Evolutionary conservation across 2,888 invertebrate genomes (phyloP), one percentile per base, ranked within the genome.

Genomic region (Aphrophora alni): DNA sequence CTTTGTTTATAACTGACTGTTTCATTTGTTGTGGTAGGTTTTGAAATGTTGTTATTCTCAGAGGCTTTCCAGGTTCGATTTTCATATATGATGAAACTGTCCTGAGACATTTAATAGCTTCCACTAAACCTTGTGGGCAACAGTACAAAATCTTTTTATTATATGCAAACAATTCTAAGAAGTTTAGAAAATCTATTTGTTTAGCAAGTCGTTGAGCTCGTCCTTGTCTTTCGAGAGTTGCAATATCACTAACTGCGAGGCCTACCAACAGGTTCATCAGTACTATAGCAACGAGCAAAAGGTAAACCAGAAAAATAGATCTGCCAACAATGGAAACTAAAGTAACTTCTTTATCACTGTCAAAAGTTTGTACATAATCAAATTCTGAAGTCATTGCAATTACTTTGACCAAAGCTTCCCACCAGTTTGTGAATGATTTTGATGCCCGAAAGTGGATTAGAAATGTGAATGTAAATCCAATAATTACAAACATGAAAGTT

Each of bases 311-410:
- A 84, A 92, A 91, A 33, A 91, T 89, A 0, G 91, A 84, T 75
- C 91, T 88, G 0, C 90, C 89, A 38, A 91, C 86, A 51, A 89
- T 85, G 26, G 89, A 86, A 0, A 89, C 90, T 0, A 89, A 88
- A 0, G 89, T 88, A 0, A 89, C 86, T 82, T 89, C 87, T 81
- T 87, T 85, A 10, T 81, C 78, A 51, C 80, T 80, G 77, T 90
- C 89, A 77, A 91, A 91, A 8, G 91, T 85, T 4, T 89, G 88
- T 26, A 81, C 83, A 84, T 91, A 91, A 82, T 91, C 91, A 73
- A 91, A 91, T 84, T 92, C 92, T 78, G 91, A 90, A 0, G 91
- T 91, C 91, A 92, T 91, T 24, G 91, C 91, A 75, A 91, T 88
- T 0, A 91, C 91, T 84, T 91, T 91, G 24, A 91, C 89, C 0